Base-by-base conservation (phyloP, 2,113 vertebrate species). In the Morphnarchus princeps region DNA sequence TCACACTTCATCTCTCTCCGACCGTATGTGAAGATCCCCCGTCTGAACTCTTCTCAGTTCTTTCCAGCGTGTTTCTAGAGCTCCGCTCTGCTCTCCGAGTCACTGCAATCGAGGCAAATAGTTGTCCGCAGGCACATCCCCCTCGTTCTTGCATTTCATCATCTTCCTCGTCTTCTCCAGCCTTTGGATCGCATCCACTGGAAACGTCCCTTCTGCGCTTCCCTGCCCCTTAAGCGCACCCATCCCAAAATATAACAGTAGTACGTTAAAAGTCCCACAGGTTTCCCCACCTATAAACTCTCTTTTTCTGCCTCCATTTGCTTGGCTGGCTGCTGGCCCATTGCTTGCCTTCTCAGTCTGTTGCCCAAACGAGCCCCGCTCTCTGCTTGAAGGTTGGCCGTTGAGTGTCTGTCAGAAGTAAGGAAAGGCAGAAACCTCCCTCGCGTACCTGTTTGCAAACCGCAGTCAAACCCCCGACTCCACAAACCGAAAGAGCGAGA, bases 101-200 rank as follows among this genome's bases (percentile, higher is more conserved):
- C 59, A 6, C 43, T 12, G 9, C 11, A 9, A 22, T 45, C 0
- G 0, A 69, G 50, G 57, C 31, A 31, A 82, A 15, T 6, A 16
- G 42, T 29, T 11, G 7, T 63, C 65, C 2, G 1, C 59, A 42
- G 47, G 38, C 73, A 59, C 42, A 13, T 58, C 26, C 52, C 38
- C 61, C 62, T 59, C 3, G 1, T 16, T 76, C 77, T 36, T 67
- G 22, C 22, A 15, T 84, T 78, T 67, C 11, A 1, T 54, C 69
- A 6, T 18, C 54, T 50, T 76, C 22, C 8, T 52, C 43, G 45
- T 78, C 55, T 83, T 38, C 85, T 90, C 73, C 88, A 59, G 47
- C 71, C 87, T 88, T 76, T 57, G 79, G 22, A 57, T 69, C 2
- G 2, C 65, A n/a, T 32, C 59, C 47, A 28, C 45, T 2, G 2